A percentile compares a stretch with the other conserved stretches of the same genome.
Conservation (phyloP, 2,797 vertebrate species). For the Halcyon leucocephala region DNA sequence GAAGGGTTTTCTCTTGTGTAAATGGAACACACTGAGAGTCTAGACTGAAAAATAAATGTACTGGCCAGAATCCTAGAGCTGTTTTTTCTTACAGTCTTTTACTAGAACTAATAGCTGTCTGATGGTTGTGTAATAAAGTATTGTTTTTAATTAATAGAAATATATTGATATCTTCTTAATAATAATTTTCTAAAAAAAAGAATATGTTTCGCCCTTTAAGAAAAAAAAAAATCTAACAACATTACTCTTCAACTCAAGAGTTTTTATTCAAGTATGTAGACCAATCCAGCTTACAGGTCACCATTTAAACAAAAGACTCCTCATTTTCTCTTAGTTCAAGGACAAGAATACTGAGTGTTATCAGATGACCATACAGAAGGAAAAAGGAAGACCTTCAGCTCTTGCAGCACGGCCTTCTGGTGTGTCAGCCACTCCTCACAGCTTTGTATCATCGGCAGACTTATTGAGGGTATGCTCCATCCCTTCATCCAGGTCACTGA, state of each 20-base stretch:
- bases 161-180: neutral
- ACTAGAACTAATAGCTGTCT: neutral
- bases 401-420: too few species aligned
- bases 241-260: neutral
- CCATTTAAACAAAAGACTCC: neutral
- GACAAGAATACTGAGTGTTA: neutral
- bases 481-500: too few species aligned
- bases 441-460: too few species aligned
- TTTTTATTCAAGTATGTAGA: neutral
- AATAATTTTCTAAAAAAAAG: neutral
- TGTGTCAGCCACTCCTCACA: too few species aligned
- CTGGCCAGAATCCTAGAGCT: conserved; percentile 32
- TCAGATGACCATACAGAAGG: neutral
- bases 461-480: too few species aligned
- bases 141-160: neutral
- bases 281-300: neutral
- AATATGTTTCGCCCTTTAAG: neutral
- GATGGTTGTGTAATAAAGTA: neutral
- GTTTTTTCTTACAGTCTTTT: neutral
- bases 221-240: neutral
- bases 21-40: conserved; percentile 53
- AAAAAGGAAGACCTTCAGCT: neutral
- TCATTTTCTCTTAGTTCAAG: neutral
- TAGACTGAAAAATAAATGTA: conserved; percentile 30
- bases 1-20: conserved; percentile 68